These are phyloP conservation scores for Sarcoramphus papa DNA, from an alignment of 2,797 vertebrate species.

Conservation along the genomic window DNA sequence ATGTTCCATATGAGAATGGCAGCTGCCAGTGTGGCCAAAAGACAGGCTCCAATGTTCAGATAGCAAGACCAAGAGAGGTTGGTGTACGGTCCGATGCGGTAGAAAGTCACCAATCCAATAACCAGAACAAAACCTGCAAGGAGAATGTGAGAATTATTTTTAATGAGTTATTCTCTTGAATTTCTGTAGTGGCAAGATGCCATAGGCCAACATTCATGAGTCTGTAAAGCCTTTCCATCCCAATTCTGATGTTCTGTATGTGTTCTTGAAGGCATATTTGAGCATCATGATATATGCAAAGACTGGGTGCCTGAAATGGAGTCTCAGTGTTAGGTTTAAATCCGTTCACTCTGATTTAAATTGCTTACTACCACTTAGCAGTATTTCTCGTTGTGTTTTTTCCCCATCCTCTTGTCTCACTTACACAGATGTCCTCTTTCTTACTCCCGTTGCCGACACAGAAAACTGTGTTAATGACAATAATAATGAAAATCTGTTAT, in stretches of 20 bases:
- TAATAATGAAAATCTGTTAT: not conserved
- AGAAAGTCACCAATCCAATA: conserved; percentile 96
- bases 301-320: not conserved
- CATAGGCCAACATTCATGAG: not conserved
- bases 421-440: not conserved
- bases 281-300: not conserved
- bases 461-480: not conserved
- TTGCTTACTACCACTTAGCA: not conserved
- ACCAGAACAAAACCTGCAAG: conserved; percentile 92
- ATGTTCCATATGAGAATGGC: conserved; percentile 98
- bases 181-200: not conserved
- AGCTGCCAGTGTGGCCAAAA: conserved; percentile 90
- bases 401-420: not conserved
- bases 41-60: conserved; percentile 90
- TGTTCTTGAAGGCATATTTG: not conserved
- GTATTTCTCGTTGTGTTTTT: not conserved
- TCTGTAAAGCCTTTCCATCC: not conserved
- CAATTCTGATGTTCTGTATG: not conserved
- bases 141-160: not conserved
- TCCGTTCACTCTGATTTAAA: not conserved
- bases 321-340: not conserved
- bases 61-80: conserved; percentile 96
- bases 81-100: conserved; percentile 91
- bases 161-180: not conserved
- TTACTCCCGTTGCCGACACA: not conserved